Evolutionary conservation across 2,113 vertebrate genomes (phyloP).

Genomic region (Zootoca vivipara): DNA sequence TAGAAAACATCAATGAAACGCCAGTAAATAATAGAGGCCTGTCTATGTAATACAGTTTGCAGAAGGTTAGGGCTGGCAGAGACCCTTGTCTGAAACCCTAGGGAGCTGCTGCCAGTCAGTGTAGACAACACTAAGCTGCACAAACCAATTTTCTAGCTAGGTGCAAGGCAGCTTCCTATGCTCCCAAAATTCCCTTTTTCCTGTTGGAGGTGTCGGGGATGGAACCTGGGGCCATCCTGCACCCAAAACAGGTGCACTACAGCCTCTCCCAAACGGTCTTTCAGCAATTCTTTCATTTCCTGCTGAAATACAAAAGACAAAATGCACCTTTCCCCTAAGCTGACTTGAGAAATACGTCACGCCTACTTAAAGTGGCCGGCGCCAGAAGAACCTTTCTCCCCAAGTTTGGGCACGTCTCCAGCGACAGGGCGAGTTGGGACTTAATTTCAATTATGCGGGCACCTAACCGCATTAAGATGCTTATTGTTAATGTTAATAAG

Average conservation of each 20-base stretch:
- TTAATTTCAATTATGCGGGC: constrained; percentile 12
- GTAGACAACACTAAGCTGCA: too few species aligned
- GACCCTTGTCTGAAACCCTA: too few species aligned
- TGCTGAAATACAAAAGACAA: rapidly evolving
- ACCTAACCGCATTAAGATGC: neutral
- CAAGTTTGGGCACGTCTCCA: neutral
- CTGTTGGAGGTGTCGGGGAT: neutral
- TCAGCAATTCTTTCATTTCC: neutral
- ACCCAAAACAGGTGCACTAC: neutral
- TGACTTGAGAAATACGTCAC: neutral
- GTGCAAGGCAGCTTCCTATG: too few species aligned
- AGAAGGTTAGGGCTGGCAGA: too few species aligned
- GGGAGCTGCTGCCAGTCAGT: too few species aligned
- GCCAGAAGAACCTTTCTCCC: neutral
- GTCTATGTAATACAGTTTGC: too few species aligned
- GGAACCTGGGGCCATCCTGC: neutral
- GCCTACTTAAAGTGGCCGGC: neutral
- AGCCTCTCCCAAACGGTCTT: too few species aligned
- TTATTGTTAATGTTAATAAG: constrained; percentile 24
- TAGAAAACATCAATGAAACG: too few species aligned
- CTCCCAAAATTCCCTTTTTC: neutral
- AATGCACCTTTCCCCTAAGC: neutral
- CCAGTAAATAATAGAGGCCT: too few species aligned
- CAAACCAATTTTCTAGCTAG: too few species aligned
- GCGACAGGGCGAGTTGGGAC: neutral